Evolutionary conservation across 2,888 invertebrate genomes (phyloP), one percentile per base, ranked within the genome.

Genomic region (Chloroclystis v-ata): DNA sequence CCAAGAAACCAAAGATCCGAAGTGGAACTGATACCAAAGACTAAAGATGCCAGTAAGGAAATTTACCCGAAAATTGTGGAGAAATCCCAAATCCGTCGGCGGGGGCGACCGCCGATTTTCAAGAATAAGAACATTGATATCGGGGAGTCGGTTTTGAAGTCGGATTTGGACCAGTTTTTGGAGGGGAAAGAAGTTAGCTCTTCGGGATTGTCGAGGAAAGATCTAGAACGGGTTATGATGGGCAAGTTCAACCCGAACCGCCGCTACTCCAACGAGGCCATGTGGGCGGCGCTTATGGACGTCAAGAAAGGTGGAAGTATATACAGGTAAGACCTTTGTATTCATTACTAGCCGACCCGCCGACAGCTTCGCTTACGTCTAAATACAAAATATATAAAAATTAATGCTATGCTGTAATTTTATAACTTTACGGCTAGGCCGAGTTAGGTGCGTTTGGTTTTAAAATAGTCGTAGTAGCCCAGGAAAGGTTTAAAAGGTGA

Each of bases 261-360:
- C 29, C 65, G 89, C 44, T 89, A 89, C 49, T 88, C 88, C 0
- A 88, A 89, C 45, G 86, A 89, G 47, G 89, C 89, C 0, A 84
- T 90, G 78, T 90, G 89, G 85, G 87, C 89, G 1, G 90, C 90
- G 1, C 69, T 90, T 1, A 89, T 90, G 89, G 90, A 90, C 49
- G 90, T 90, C 0, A 90, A 90, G 57, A 83, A 87, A 48, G 90
- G 90, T 1, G 89, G 90, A 1, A 90, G 90, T 64, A 90, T 91
- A 56, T 90, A 90, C 56, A 85, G 89, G 89, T 89, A 32, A 68
- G 73, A 47, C n/a, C 13, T 6, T n/a, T 6, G 7, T n/a, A 6
- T 1, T 4, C 2, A n/a, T 30, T 8, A 9, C 12, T 29, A 9
- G 13, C 3, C 9, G 13, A 9, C 3, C 8, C 12, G 3, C 13